Base-by-base conservation (phyloP, 2,888 invertebrate species). In the Drosophila phalerata region DNA sequence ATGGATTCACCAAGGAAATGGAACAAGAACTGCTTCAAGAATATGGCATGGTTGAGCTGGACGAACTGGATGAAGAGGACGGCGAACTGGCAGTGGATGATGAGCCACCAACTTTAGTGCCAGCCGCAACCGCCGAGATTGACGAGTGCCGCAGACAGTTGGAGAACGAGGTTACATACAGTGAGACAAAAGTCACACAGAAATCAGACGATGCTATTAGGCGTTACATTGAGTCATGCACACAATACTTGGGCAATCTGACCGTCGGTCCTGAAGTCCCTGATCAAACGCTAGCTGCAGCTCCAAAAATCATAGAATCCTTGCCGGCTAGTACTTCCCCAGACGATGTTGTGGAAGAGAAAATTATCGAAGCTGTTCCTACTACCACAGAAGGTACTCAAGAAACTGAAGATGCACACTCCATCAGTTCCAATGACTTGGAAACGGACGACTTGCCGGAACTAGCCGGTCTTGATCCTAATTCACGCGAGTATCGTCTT, bases 1-100 rank as follows among this genome's bases (percentile, higher is more conserved):
- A 98, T 92, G 98, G 98, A 57, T 96, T 98, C 81, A 96, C 97
- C 0, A 96, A 95, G 91, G 95, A 96, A 87, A 95, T 97, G 93
- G 96, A 97, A 43, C 94, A 95, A 73, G 95, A 96, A 88, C 93
- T 97, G 43, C 92, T 95, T 19, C 91, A 94, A 83, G 94, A 94
- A 88, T 93, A 95, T 78, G 95, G 95, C 34, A 93, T 94, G 86
- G 93, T 94, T 63, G 92, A 91, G 22, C 91, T 91, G 25, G 90
- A 91, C 19, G 91, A 91, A 3, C 90, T 90, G 9, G 88, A 88
- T 11, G 80, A 84, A 1, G 56, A 62, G 1, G 34, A 53, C 3
- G 90, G 93, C 32, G 90, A 71, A 28, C n/a, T 47, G 8, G 91
- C 93, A 43, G 90, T 42, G 28, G 75, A 75, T 11, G 73, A 82